Evolutionary conservation across 1,140 invertebrate genomes (phyloP).

Genomic region (Anthonomus grandis): DNA sequence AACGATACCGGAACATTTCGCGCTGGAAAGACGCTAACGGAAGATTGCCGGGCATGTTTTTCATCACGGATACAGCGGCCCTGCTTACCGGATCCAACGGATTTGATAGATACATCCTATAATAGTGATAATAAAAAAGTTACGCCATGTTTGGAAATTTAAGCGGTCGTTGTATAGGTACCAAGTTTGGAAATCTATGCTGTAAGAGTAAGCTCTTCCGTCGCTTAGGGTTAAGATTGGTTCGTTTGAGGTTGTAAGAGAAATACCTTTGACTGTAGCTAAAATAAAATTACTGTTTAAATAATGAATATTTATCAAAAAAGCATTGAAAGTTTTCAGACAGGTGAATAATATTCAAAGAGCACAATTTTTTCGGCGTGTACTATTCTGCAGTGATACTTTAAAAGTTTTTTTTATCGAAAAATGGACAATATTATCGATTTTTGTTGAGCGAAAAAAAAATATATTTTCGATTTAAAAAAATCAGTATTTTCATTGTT

Average conservation of each 20-base stretch:
- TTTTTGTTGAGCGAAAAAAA: too few relatives aligned
- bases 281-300: conserved; percentile 34
- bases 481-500: too few relatives aligned
- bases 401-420: too few relatives aligned
- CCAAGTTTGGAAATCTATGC: conserved; percentile 62
- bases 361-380: too few relatives aligned
- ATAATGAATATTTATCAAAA: too few relatives aligned
- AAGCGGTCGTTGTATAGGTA: conserved; percentile 43
- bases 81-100: conserved; percentile 51
- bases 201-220: conserved; percentile 66
- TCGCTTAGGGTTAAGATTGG: conserved; percentile 65
- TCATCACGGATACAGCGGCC: conserved; percentile 41
- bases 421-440: too few relatives aligned
- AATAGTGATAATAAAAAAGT: background rate
- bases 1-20: conserved; percentile 37
- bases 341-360: too few relatives aligned
- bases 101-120: conserved; percentile 52
- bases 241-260: conserved; percentile 59
- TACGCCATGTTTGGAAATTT: background rate
- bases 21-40: conserved; percentile 44
- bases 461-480: too few relatives aligned
- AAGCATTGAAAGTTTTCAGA: too few relatives aligned
- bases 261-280: conserved; percentile 57
- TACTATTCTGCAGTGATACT: too few relatives aligned
- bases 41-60: conserved; percentile 32